Percentiles rank a stretch among this genome's conserved stretches.
phyloP scores from a whole-genome alignment of 2,888 invertebrate genomes.

The Ischnura elegans region DNA sequence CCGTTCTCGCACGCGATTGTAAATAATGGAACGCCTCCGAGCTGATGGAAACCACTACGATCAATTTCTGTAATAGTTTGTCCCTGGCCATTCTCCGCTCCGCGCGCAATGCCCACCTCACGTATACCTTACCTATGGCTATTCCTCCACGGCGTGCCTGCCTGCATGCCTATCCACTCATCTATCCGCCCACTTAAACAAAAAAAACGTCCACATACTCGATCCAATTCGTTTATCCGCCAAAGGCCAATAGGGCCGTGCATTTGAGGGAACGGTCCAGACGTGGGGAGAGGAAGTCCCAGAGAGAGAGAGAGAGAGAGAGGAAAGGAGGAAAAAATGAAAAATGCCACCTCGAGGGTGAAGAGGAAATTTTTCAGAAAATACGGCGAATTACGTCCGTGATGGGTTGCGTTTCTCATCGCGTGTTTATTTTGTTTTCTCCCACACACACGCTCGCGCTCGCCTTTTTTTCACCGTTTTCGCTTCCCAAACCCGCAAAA shows the following conservation, averaged over 20 bases:
- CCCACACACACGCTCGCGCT: neutral
- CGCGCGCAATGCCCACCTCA: neutral
- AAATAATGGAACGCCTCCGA: constrained; percentile 40
- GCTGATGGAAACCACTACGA: constrained; percentile 52
- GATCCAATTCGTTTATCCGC: neutral
- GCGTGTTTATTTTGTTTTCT: constrained; percentile 12
- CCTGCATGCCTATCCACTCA: neutral
- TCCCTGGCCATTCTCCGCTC: neutral
- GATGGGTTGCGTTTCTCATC: neutral
- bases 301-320: neutral
- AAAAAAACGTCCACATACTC: too few relatives aligned
- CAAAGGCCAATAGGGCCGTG: too few relatives aligned
- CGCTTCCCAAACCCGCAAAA: neutral
- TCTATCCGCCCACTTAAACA: constrained; percentile 1
- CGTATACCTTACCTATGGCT: too few relatives aligned
- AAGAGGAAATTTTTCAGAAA: neutral
- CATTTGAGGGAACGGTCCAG: neutral
- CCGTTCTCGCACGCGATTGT: constrained; percentile 47
- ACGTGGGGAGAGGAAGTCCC: neutral
- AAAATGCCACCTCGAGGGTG: neutral
- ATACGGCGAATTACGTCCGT: constrained; percentile 30
- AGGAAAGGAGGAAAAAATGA: neutral
- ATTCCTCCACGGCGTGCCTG: neutral
- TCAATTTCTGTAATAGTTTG: constrained; percentile 41
- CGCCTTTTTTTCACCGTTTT: too few relatives aligned